phyloP scores from a whole-genome alignment of 2,888 invertebrate species.

The Amorpha juglandis region DNA sequence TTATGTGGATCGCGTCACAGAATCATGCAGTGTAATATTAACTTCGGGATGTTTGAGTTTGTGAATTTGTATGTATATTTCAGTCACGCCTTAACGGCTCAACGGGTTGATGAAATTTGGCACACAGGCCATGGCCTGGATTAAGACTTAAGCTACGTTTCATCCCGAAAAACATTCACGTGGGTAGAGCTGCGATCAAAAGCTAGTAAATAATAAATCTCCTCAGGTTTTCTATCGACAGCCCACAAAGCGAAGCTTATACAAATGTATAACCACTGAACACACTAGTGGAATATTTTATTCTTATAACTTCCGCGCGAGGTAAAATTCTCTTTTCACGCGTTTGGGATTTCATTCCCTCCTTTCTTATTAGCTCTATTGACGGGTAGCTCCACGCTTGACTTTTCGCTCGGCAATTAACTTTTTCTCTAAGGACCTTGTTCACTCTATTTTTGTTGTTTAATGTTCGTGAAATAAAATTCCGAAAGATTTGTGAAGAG shows the following conservation, averaged over 20 bases:
- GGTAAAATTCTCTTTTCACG: slow-evolving; percentile 14
- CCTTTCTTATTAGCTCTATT: slow-evolving; percentile 13
- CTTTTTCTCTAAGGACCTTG: neutral
- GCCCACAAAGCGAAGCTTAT: neutral
- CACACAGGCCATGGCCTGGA: too few relatives aligned
- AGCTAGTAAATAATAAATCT: too few relatives aligned
- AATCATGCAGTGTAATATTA: too few relatives aligned
- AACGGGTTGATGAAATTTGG: too few relatives aligned
- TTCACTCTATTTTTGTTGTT: neutral
- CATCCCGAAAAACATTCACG: too few relatives aligned
- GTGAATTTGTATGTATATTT: too few relatives aligned
- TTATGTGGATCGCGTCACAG: too few relatives aligned
- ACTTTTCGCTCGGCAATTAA: neutral
- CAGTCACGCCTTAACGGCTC: too few relatives aligned
- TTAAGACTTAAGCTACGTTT: too few relatives aligned
- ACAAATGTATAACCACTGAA: slow-evolving; percentile 3
- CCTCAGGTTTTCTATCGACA: neutral
- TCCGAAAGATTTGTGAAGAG: too few relatives aligned
- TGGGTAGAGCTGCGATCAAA: too few relatives aligned
- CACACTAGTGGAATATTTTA: slow-evolving; percentile 1
- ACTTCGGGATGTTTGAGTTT: too few relatives aligned
- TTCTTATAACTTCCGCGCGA: slow-evolving; percentile 8
- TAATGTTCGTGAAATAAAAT: neutral
- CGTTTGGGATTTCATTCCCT: slow-evolving; percentile 2
- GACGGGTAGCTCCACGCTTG: slow-evolving; percentile 10